Conservation (phyloP, 1,140 invertebrate genomes). For the Drosophila kepulauana region DNA sequence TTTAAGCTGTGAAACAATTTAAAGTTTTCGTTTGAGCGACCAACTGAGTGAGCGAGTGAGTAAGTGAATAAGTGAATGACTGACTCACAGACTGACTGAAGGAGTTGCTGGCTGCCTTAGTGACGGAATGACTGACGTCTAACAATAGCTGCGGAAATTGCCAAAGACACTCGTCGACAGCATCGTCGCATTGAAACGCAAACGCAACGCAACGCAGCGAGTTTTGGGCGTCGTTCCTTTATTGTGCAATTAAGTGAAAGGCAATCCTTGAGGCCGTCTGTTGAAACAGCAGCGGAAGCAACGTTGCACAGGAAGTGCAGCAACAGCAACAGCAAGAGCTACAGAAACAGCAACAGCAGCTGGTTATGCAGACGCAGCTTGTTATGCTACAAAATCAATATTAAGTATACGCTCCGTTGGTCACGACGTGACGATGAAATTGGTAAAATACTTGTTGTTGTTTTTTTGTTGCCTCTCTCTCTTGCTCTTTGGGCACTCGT, state of each 20-base stretch:
- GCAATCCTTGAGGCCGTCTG: constrained; percentile 40
- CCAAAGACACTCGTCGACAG: constrained; percentile 54
- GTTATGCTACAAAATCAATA: constrained; percentile 74
- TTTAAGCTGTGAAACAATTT: constrained; percentile 74
- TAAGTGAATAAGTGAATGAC: constrained; percentile 27
- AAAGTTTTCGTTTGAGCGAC: constrained; percentile 59
- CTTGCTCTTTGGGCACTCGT: constrained; percentile 27
- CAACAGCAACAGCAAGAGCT: constrained; percentile 51
- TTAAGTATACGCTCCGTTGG: constrained; percentile 68
- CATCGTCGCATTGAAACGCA: constrained; percentile 28
- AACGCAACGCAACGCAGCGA: constrained; percentile 9
- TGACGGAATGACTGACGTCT: constrained; percentile 45
- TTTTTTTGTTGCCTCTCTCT: constrained; percentile 21
- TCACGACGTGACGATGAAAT: constrained; percentile 52
- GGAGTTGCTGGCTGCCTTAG: constrained; percentile 16
- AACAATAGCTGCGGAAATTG: constrained; percentile 78
- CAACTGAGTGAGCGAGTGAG: constrained; percentile 25
- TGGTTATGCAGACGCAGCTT: constrained; percentile 42
- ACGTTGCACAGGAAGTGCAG: constrained; percentile 67
- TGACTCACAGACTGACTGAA: constrained; percentile 23
- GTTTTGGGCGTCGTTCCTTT: constrained; percentile 29
- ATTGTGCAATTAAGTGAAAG: constrained; percentile 78
- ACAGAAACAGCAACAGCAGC: constrained; percentile 53
- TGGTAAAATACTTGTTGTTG: neutral
- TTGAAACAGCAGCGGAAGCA: constrained; percentile 63